Base-by-base conservation (phyloP, 2,797 vertebrate genomes). In the Gorsachius magnificus region DNA sequence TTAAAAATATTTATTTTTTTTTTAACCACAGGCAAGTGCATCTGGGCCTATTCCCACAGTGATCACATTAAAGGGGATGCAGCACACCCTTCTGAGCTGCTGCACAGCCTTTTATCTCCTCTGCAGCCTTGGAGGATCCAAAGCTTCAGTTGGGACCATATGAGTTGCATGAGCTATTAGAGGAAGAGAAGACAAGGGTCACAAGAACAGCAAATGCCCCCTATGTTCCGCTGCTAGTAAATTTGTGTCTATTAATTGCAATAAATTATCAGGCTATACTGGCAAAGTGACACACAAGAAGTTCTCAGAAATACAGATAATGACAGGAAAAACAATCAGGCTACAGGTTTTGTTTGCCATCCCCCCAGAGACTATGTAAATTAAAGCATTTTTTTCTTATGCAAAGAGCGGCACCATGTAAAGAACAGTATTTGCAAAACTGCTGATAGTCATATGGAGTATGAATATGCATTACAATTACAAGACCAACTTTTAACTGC, bases 261-360 rank as follows among this genome's bases (percentile, higher is more conserved):
- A 83, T 70, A 84, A 90, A 89, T 65, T 72, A 89, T 78, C 69
- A 65, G 78, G 71, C 78, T 87, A 95, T 45, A 71, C 22, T 0
- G 4, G 71, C 83, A 93, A 95, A 94, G 77, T 48, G 77, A 77
- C 80, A 87, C 7, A 5, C 63, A 82, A 89, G 58, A 77, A 92
- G 68, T 91, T 87, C 80, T 82, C 75, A 84, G 79, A 91, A 91
- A 95, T 92, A 81, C 4, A 85, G 89, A 53, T 57, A 96, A 95
- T 35, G 83, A 90, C 80, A 88, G 74, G 83, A 90, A 87, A 96
- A 96, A 87, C 87, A 93, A 95, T 92, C 89, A 95, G 78, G 64
- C 71, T 83, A 46, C 71, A 74, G 74, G 81, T 87, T 96, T 95
- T 94, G 86, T 93, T 95, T 92, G 90, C 86, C 61, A 74, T 87